A percentile compares a stretch with the other conserved stretches of the same genome.
Evolutionary conservation across 1,140 invertebrate species (phyloP).

Genomic region (Campoletis sonorensis): DNA sequence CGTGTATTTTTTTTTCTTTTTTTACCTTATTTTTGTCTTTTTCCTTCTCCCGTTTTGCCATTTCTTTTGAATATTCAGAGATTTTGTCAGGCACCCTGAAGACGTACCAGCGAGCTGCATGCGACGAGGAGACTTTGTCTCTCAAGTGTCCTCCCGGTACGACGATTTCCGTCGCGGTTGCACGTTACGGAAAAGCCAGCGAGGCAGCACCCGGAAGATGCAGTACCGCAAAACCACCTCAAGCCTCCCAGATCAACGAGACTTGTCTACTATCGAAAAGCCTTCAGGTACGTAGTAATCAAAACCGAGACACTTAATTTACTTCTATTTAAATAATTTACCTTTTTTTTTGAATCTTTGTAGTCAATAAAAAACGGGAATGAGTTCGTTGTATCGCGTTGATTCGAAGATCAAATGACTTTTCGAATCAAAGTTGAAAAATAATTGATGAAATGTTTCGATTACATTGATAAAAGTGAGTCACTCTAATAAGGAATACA

Average conservation of each 20-base stretch:
- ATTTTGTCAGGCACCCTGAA: slow-evolving; percentile 90
- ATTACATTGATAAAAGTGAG: too few relatives aligned
- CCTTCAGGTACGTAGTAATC: slow-evolving; percentile 78
- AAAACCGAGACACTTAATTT: not conserved
- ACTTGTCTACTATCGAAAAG: slow-evolving; percentile 78
- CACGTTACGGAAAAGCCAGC: slow-evolving; percentile 80
- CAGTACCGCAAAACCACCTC: slow-evolving; percentile 61
- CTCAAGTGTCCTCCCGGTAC: slow-evolving; percentile 91
- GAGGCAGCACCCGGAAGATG: slow-evolving; percentile 73
- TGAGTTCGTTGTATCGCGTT: too few relatives aligned
- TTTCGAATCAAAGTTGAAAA: too few relatives aligned
- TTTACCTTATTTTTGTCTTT: not conserved
- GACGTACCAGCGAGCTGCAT: slow-evolving; percentile 91
- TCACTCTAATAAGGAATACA: too few relatives aligned
- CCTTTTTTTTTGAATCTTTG: not conserved
- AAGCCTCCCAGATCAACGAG: slow-evolving; percentile 62
- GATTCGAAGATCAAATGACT: too few relatives aligned
- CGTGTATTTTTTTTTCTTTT: not conserved
- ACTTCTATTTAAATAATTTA: too few relatives aligned
- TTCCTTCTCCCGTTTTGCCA: not conserved
- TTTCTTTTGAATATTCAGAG: slow-evolving; percentile 79
- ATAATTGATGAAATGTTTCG: too few relatives aligned
- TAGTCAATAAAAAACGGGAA: too few relatives aligned
- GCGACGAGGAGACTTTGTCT: slow-evolving; percentile 90
- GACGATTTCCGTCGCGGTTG: slow-evolving; percentile 90